Evolutionary conservation across 2,888 invertebrate species (phyloP), one percentile per base, ranked within the genome.

Genomic region (Cyaniris semiargus): DNA sequence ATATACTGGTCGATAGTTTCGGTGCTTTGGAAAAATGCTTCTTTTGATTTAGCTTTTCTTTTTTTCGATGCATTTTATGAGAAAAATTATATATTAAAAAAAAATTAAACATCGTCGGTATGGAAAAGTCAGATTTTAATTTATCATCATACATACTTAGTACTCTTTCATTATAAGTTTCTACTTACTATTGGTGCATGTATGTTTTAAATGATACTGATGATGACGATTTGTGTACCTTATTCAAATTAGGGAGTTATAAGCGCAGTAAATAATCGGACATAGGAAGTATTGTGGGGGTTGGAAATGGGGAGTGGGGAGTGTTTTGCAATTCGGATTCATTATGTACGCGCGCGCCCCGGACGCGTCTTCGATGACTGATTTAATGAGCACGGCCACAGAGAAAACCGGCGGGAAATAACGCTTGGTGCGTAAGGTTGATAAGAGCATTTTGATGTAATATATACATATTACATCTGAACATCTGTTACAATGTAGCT

Each of bases 271-370:
- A 81, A 81, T 82, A 81, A 82, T 78, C 82, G 83, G 78, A 79
- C 81, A 82, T 82, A 83, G 82, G 83, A 83, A 83, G 82, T 83
- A 82, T 82, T 82, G 81, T 81, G 80, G 80, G 78, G 81, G 80
- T 80, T 79, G 80, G 84, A 53, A 53, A 18, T 53, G 53, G 53
- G 78, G 81, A 79, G 80, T 79, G 80, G 84, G 83, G 83, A 80
- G 84, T 84, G 86, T 86, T 89, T 88, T 87, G 89, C 89, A 89
- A 88, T 88, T 86, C 88, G 87, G 86, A 88, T 89, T 85, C 84
- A 82, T 83, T 82, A 81, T 81, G 82, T 81, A 81, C 78, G 80
- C 78, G 77, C 80, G 75, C 78, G 75, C 79, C 80, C 79, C 78
- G 79, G 79, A 80, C 80, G 82, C 83, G 81, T 82, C 81, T 80